Base-by-base conservation (phyloP, 2,797 vertebrate genomes). In the Halcyon badia region DNA sequence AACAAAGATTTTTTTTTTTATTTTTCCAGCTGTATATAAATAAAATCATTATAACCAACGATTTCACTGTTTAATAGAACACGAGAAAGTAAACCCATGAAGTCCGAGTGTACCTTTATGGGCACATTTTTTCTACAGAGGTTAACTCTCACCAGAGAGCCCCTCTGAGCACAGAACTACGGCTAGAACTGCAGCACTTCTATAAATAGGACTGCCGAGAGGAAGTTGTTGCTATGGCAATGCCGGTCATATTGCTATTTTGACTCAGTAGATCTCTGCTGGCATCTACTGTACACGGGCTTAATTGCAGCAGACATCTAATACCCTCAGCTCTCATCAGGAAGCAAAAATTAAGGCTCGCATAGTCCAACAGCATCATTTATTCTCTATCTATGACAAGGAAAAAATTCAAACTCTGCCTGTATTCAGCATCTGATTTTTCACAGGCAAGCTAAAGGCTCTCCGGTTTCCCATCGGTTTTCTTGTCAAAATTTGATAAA, bases 281-380 rank as follows among this genome's bases (percentile, higher is more conserved):
- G 98, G 97, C 98, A 98, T 94, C 98, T 98, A 94, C 98, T 97
- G 98, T 94, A 92, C 85, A 83, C 90, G 94, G 52, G 30, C 73
- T 93, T 94, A 96, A 98, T 87, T 98, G 92, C 98, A 98, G 57
- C 68, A 96, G 87, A 82, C 56, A 89, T 56, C 49, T 62, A 61
- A 52, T 26, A 87, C 91, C 60, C 89, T 28, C 49, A 92, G 54
- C 80, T 75, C 83, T 92, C 52, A 35, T 30, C 64, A 42, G 62
- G 64, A 94, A 82, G 52, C 79, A 89, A 44, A 79, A 52, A 81
- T 31, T 48, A 56, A 85, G 41, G 46, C 44, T 65, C 4, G 1
- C 13, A 24, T 8, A 14, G 73, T 42, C 60, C 42, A 88, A 73
- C 6, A 35, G 46, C 24, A 83, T 21, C 0, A 0, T 87, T 89